phyloP scores from a whole-genome alignment of 2,888 invertebrate species.

The Agrilus mali region DNA sequence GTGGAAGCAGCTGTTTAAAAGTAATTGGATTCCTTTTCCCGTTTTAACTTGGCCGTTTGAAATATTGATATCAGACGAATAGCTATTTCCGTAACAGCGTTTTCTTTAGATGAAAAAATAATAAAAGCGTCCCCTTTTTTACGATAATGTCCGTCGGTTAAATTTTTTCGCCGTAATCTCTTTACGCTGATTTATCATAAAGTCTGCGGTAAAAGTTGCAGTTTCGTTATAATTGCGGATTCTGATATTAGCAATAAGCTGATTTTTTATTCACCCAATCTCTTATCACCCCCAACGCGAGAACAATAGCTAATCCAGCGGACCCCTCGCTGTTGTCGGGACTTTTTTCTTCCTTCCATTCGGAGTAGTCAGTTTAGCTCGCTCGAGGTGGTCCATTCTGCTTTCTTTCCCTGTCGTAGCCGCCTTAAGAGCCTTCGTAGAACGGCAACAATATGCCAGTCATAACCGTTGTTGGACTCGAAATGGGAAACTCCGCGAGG shows the following conservation, averaged over 20 bases:
- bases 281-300: slow-evolving; percentile 32
- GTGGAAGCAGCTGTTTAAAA: too few relatives aligned
- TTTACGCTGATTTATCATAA: slow-evolving; percentile 8
- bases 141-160: too few relatives aligned
- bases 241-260: slow-evolving; percentile 38
- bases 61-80: too few relatives aligned
- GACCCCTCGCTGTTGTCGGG: slow-evolving; percentile 18
- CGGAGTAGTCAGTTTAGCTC: slow-evolving; percentile 13
- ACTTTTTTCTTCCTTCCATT: slow-evolving; percentile 13
- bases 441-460: slow-evolving; percentile 28
- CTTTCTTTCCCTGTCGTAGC: slow-evolving; percentile 12
- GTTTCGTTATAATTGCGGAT: slow-evolving; percentile 32
- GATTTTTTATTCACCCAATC: slow-evolving; percentile 38
- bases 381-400: slow-evolving; percentile 6
- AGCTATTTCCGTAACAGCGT: too few relatives aligned
- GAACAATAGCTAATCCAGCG: slow-evolving; percentile 33
- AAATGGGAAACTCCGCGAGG: slow-evolving; percentile 31
- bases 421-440: slow-evolving; percentile 21
- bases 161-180: too few relatives aligned
- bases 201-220: slow-evolving; percentile 20
- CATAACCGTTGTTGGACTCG: slow-evolving; percentile 32
- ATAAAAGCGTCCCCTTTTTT: too few relatives aligned
- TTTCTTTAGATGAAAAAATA: too few relatives aligned
- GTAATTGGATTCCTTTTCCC: too few relatives aligned
- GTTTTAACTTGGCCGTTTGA: too few relatives aligned